Conservation (phyloP, 2,797 vertebrate genomes). For the Pteronotus mesoamericanus region DNA sequence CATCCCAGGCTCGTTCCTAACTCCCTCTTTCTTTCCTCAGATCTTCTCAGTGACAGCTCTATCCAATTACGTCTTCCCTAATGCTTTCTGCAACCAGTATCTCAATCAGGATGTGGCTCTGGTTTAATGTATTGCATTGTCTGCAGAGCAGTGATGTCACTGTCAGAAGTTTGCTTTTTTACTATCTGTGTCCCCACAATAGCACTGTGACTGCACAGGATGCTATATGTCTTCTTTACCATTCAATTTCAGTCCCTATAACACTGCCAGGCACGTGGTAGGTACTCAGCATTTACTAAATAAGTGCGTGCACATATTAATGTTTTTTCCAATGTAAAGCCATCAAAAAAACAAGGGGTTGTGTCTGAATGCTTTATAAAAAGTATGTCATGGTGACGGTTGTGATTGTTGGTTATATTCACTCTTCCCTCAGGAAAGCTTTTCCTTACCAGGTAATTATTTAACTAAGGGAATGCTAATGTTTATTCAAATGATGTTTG, state of each 20-base stretch:
- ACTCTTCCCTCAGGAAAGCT: rapidly evolving
- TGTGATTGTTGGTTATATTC: neutral
- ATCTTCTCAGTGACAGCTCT: neutral
- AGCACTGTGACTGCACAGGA: too few relatives aligned
- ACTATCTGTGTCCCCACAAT: neutral
- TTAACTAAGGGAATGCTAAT: neutral
- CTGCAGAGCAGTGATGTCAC: neutral
- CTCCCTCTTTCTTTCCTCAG: neutral
- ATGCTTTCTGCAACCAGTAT: neutral
- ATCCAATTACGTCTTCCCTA: neutral
- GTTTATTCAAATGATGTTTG: neutral
- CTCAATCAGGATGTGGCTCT: too few relatives aligned
- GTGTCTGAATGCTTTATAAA: neutral
- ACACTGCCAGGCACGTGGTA: neutral
- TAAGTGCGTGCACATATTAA: neutral
- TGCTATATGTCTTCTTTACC: neutral
- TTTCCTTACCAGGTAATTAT: neutral
- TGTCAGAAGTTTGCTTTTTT: neutral
- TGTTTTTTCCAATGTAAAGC: neutral
- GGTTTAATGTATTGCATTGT: neutral
- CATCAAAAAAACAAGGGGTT: neutral
- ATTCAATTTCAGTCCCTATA: neutral
- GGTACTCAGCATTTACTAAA: neutral
- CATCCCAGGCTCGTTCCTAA: neutral
- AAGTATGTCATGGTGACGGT: neutral